phyloP scores from a whole-genome alignment of 2,797 vertebrate genomes.

The Ciconia nigra region DNA sequence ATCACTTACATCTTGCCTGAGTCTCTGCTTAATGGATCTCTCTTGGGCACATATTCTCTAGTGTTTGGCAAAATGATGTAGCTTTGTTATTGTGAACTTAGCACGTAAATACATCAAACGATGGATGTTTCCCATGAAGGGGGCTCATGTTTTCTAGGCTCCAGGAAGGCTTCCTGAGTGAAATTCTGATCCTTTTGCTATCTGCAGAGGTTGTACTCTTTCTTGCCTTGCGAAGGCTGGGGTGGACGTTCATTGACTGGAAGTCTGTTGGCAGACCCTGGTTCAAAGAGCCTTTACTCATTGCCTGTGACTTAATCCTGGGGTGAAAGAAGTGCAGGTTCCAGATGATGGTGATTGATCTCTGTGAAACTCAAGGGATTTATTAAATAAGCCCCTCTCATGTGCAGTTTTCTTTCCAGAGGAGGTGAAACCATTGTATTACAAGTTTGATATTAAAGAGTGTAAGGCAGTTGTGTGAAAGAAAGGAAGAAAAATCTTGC shows the following conservation, averaged over 20 bases:
- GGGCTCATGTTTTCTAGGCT: background rate
- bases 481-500: background rate
- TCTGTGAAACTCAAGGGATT: background rate
- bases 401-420: background rate
- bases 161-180: background rate
- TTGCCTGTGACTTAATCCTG: background rate
- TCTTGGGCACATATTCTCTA: background rate
- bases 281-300: background rate
- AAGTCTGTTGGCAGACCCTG: background rate
- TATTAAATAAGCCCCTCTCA: background rate
- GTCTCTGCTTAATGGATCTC: background rate
- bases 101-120: fast-evolving
- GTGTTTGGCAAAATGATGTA: fast-evolving
- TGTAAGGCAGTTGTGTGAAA: background rate
- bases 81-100: background rate
- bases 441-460: background rate
- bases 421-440: background rate
- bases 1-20: fast-evolving
- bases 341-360: background rate
- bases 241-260: background rate
- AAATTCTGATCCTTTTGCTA: background rate
- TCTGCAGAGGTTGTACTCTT: background rate
- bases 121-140: background rate
- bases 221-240: background rate
- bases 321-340: background rate